A percentile compares a stretch with the other conserved stretches of the same genome.
These are phyloP conservation scores for Mugil cephalus DNA, from an alignment of 2,113 vertebrate genomes.

Conservation along the genomic window DNA sequence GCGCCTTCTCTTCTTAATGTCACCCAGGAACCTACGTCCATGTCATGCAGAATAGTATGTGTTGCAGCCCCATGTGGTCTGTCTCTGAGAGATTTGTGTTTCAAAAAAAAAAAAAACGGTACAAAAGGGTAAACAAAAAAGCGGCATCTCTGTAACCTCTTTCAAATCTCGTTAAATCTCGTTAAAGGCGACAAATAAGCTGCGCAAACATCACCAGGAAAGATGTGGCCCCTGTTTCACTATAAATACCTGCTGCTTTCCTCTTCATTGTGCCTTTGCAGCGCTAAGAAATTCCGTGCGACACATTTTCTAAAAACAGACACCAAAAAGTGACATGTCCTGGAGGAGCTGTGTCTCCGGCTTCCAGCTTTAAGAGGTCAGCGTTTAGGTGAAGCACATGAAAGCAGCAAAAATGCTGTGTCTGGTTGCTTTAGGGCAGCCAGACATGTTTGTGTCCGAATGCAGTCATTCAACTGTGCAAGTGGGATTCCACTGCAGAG, in stretches of 20 bases:
- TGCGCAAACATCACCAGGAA: too few species aligned
- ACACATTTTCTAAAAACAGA: slow-evolving; percentile 29
- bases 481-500: slow-evolving; percentile 19
- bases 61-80: slow-evolving; percentile 6
- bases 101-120: not conserved
- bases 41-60: slow-evolving; percentile 1
- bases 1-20: not conserved
- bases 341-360: slow-evolving; percentile 20
- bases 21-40: not conserved
- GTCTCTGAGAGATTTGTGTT: not conserved
- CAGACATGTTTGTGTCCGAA: slow-evolving; percentile 17
- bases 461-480: slow-evolving; percentile 37
- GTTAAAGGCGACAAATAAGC: too few species aligned
- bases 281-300: slow-evolving; percentile 22
- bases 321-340: slow-evolving; percentile 7
- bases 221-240: too few species aligned
- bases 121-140: not conserved
- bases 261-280: slow-evolving; percentile 23
- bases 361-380: slow-evolving; percentile 29
- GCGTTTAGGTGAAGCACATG: slow-evolving; percentile 13
- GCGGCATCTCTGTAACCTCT: slow-evolving; percentile 4
- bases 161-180: too few species aligned
- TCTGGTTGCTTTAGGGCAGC: slow-evolving; percentile 18
- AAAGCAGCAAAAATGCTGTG: not conserved
- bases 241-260: slow-evolving; percentile 3